Evolutionary conservation across 2,113 vertebrate species (phyloP).

Genomic region (Spea bombifrons): DNA sequence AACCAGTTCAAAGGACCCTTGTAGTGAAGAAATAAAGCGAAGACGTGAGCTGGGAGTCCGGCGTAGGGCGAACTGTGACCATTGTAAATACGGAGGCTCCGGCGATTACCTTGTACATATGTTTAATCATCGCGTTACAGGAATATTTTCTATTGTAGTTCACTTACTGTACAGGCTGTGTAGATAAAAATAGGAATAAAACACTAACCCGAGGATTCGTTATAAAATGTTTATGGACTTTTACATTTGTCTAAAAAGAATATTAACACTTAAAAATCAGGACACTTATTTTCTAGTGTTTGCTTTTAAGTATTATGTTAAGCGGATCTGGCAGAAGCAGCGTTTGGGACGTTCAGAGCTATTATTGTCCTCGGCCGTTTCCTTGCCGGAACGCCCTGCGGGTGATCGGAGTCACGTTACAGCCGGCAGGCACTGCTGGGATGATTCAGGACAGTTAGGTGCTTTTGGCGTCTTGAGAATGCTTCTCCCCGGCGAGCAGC

Average conservation of each 20-base stretch:
- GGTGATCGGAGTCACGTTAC: not conserved
- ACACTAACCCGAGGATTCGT: conserved; percentile 36
- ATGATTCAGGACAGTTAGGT: too few relatives aligned
- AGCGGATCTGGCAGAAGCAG: too few relatives aligned
- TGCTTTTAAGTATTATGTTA: not conserved
- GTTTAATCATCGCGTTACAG: conserved; percentile 49
- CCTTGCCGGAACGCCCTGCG: not conserved
- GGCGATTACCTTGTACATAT: conserved; percentile 57
- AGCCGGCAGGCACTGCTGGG: too few relatives aligned
- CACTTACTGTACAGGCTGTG: conserved; percentile 55
- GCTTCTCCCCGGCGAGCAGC: too few relatives aligned
- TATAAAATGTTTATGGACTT: not conserved
- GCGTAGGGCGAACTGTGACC: conserved; percentile 51
- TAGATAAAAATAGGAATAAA: conserved; percentile 58
- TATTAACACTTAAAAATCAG: not conserved
- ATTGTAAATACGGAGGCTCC: conserved; percentile 66
- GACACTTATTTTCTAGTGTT: not conserved
- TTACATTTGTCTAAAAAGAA: not conserved
- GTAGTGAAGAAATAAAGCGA: conserved; percentile 63
- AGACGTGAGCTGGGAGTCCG: conserved; percentile 40
- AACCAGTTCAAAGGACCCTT: conserved; percentile 98
- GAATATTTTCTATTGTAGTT: conserved; percentile 60
- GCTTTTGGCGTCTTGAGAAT: too few relatives aligned
- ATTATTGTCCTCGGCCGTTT: not conserved
- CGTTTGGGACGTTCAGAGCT: too few relatives aligned